phyloP scores from a whole-genome alignment of 2,113 vertebrate genomes.

The Pomatorhinus ruficollis region DNA sequence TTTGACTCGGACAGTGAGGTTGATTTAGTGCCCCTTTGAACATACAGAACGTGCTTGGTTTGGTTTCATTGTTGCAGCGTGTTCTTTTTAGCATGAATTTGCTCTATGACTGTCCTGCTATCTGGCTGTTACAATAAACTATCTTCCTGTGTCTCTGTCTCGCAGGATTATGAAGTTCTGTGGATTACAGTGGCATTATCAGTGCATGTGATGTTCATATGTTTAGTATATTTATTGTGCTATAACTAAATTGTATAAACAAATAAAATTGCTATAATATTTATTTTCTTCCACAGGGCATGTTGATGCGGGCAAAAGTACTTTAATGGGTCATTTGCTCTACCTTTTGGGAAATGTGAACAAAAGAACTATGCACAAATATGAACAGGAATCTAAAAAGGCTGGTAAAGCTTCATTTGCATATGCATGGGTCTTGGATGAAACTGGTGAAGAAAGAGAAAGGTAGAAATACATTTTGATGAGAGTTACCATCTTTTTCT shows the following conservation, averaged over 20 bases:
- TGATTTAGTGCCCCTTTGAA: not conserved
- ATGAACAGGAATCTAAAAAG: slow-evolving; percentile 96
- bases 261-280: not conserved
- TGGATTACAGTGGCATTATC: not conserved
- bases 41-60: not conserved
- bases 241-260: not conserved
- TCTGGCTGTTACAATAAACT: not conserved
- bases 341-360: slow-evolving; percentile 96
- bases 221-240: not conserved
- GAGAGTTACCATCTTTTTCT: not conserved
- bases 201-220: not conserved
- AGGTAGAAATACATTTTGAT: slow-evolving; percentile 76
- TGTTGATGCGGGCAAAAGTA: slow-evolving; percentile 98
- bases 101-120: not conserved
- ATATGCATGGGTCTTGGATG: slow-evolving; percentile 98
- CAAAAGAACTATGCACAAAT: slow-evolving; percentile 98
- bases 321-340: slow-evolving; percentile 96
- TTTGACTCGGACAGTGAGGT: not conserved
- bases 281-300: slow-evolving; percentile 82
- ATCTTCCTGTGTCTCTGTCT: not conserved
- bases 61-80: not conserved
- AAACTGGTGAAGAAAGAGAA: slow-evolving; percentile 97
- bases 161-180: not conserved
- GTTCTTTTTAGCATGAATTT: not conserved
- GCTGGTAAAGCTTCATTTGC: slow-evolving; percentile 97